These are phyloP conservation scores for Melierax canorus DNA, from an alignment of 2,113 vertebrate species.

Conservation along the genomic window DNA sequence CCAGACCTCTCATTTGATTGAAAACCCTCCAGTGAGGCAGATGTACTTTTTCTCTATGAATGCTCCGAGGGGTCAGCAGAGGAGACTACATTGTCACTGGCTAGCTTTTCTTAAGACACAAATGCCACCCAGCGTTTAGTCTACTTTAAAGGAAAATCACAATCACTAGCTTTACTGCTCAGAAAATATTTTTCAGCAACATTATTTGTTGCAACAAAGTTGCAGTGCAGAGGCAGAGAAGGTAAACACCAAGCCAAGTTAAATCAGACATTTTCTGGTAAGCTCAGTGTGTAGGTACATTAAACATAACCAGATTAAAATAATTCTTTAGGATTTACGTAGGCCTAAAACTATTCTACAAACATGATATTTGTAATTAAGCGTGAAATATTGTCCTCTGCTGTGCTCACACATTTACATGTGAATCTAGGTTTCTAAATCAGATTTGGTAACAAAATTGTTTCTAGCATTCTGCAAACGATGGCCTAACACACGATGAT, in stretches of 20 bases:
- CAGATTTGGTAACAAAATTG: not conserved
- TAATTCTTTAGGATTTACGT: not conserved
- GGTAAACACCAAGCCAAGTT: not conserved
- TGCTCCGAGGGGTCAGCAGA: not conserved
- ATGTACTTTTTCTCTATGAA: not conserved
- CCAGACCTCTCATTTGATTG: not conserved
- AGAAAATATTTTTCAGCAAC: constrained; percentile 12
- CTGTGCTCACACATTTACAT: not conserved
- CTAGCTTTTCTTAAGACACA: not conserved
- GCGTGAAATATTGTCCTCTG: not conserved
- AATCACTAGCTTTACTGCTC: not conserved
- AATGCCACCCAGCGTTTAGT: not conserved
- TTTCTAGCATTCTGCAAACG: not conserved
- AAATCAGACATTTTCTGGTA: not conserved
- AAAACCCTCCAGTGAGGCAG: not conserved
- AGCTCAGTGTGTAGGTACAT: not conserved
- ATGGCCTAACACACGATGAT: not conserved
- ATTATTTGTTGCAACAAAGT: not conserved
- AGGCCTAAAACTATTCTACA: not conserved
- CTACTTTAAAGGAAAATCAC: not conserved
- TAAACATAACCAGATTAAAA: not conserved
- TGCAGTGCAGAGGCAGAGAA: not conserved
- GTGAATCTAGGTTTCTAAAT: not conserved
- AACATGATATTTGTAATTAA: not conserved
- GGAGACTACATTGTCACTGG: not conserved